These are phyloP conservation scores for Ctenochaetus hawaiiensis DNA, from an alignment of 2,797 vertebrate species.

Conservation along the genomic window DNA sequence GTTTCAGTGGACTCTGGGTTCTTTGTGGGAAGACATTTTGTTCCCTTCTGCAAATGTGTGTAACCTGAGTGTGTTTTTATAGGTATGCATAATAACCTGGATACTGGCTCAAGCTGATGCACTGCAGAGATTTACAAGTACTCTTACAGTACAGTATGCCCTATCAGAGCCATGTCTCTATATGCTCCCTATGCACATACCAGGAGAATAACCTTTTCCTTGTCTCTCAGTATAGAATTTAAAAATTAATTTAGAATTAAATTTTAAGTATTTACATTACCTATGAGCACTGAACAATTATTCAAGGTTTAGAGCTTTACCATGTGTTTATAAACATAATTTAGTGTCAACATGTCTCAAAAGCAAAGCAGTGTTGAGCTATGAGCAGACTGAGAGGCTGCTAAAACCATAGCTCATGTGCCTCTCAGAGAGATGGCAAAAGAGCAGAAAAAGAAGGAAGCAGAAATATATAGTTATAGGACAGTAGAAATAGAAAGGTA, in stretches of 20 bases:
- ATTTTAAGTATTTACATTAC: too few species aligned
- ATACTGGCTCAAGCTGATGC: neutral
- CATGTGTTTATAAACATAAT: too few species aligned
- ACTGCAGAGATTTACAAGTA: neutral
- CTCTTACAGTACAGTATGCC: neutral
- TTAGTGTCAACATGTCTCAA: too few species aligned
- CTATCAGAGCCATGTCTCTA: neutral
- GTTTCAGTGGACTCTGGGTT: conserved; percentile 11
- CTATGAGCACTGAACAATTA: too few species aligned
- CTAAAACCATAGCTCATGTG: neutral
- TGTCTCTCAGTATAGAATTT: neutral
- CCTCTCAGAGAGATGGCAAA: neutral
- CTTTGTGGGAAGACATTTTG: conserved; percentile 11
- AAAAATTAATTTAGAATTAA: too few species aligned
- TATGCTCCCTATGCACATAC: neutral
- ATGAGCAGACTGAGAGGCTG: neutral
- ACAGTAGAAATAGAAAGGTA: neutral
- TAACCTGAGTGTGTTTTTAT: neutral
- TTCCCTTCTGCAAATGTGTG: neutral
- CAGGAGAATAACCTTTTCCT: neutral
- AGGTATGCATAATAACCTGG: neutral
- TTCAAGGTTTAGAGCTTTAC: too few species aligned
- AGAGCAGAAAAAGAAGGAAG: neutral
- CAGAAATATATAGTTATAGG: neutral
- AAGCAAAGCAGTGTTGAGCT: neutral